Evolutionary conservation across 35 echinoderm and acorn worm species (phyloP).

Genomic region (Acanthaster planci): DNA sequence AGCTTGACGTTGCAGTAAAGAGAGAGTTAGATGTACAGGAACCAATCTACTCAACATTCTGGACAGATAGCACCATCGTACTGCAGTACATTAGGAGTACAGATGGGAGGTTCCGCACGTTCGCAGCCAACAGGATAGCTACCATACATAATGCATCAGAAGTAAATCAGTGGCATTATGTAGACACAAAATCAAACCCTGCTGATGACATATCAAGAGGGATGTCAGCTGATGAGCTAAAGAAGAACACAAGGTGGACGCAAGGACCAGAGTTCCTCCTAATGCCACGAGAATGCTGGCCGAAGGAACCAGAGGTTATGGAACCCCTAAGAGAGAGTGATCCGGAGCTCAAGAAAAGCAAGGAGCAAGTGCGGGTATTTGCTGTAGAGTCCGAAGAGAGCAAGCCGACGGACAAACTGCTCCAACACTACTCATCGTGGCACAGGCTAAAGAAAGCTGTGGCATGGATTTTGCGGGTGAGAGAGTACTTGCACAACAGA

Average conservation of each 20-base stretch:
- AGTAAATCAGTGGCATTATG: conserved; percentile 52
- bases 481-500: neutral
- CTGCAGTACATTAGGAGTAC: conserved; percentile 52
- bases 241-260: conserved; percentile 2
- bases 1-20: conserved; percentile 17
- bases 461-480: conserved; percentile 36
- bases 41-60: conserved; percentile 23
- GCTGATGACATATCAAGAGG: conserved; percentile 47
- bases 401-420: conserved; percentile 9
- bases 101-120: conserved; percentile 48
- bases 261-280: neutral
- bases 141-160: conserved; percentile 37
- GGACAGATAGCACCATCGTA: too few species aligned
- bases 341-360: neutral
- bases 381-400: neutral
- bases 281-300: neutral
- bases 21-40: conserved; percentile 37
- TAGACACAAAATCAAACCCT: conserved; percentile 42
- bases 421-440: conserved; percentile 43
- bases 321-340: neutral
- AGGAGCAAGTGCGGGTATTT: too few species aligned
- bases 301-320: neutral
- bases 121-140: conserved; percentile 60
- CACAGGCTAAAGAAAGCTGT: conserved; percentile 34
- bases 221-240: neutral